These are phyloP conservation scores for Himalopsyche kuldschensis DNA, from an alignment of 2,888 invertebrate species.

Conservation along the genomic window DNA sequence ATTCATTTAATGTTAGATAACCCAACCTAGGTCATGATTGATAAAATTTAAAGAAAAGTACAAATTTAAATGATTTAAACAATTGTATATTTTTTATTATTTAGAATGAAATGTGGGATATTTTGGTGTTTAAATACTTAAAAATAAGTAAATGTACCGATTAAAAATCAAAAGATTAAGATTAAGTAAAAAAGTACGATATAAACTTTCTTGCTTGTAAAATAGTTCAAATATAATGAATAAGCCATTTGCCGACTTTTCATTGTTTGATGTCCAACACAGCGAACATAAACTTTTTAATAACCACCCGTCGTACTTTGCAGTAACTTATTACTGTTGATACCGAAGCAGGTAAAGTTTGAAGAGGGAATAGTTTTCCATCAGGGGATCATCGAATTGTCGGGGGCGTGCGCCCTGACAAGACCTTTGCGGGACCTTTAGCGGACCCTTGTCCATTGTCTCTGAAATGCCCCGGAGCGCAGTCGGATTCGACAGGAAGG, in stretches of 20 bases:
- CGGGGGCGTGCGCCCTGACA: background rate
- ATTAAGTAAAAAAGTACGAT: no score
- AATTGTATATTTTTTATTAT: no score
- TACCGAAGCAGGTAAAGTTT: background rate
- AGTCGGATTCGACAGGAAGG: background rate
- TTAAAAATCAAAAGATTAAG: no score
- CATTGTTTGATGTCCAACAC: background rate
- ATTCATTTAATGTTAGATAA: no score
- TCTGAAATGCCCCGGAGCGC: background rate
- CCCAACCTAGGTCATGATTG: no score
- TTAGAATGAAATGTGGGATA: no score
- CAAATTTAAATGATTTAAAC: no score
- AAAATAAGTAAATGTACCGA: no score
- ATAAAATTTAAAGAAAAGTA: no score
- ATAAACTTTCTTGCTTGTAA: no score
- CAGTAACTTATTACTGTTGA: background rate
- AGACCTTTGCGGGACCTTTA: background rate
- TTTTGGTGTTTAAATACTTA: no score
- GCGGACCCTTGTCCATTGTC: conserved; percentile 1
- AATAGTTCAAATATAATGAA: no score
- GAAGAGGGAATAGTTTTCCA: background rate
- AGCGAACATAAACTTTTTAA: background rate
- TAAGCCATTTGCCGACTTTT: background rate
- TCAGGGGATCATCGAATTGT: background rate
- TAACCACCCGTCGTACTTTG: background rate